Conservation (phyloP, 2,888 invertebrate genomes). For the Strigamia crassipes region DNA sequence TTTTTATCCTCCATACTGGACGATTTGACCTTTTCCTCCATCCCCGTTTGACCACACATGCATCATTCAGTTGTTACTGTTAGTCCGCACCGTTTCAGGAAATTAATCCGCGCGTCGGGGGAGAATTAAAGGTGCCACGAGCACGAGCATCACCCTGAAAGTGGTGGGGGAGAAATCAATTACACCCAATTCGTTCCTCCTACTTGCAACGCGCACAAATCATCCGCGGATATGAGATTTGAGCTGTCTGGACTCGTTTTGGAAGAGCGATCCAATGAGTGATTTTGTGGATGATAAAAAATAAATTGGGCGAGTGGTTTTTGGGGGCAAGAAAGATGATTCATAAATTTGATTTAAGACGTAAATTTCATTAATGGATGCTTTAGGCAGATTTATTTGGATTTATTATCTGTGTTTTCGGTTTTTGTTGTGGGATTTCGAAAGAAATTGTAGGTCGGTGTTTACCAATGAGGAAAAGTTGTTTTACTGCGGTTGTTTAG, state of each 20-base stretch:
- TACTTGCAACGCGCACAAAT: background rate
- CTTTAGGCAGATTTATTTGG: no score
- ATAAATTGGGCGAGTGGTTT: background rate
- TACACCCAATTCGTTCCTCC: conserved; percentile 5
- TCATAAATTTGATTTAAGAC: background rate
- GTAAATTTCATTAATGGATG: no score
- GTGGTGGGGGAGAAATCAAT: conserved; percentile 11
- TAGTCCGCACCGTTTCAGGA: background rate
- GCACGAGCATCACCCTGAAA: background rate
- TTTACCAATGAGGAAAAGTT: no score
- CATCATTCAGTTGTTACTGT: conserved; percentile 21
- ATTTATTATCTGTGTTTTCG: no score
- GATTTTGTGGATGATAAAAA: background rate
- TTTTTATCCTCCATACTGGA: background rate
- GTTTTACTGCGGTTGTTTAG: no score
- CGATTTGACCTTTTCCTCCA: background rate
- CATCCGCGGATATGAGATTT: background rate
- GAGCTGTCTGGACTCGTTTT: background rate
- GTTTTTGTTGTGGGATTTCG: no score
- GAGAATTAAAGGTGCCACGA: conserved; percentile 25
- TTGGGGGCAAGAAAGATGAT: background rate
- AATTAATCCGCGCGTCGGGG: conserved; percentile 25
- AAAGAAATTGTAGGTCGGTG: no score
- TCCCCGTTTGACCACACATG: conserved; percentile 6
- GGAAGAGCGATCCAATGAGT: background rate